Evolutionary conservation across 37 sponge, comb jelly and placozoan species (phyloP).

Genomic region (Geodia barretti): DNA sequence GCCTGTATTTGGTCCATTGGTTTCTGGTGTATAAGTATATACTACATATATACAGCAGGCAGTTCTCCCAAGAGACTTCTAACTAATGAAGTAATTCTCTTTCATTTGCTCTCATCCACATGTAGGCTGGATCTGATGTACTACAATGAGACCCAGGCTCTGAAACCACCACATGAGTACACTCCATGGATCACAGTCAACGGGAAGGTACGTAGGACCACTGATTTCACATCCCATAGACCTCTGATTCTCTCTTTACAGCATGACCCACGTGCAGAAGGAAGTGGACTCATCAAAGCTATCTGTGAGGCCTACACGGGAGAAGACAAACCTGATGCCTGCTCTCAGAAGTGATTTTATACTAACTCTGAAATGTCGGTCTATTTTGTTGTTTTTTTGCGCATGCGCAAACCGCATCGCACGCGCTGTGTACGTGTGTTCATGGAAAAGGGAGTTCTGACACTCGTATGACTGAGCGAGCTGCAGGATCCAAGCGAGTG

Average conservation of each 20-base stretch:
- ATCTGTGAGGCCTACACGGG: slow-evolving; percentile 82
- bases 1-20: too few species aligned
- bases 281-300: slow-evolving; percentile 25
- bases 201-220: slow-evolving; percentile 59
- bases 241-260: slow-evolving; percentile 23
- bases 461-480: too few species aligned
- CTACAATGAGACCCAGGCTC: slow-evolving; percentile 50
- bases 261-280: slow-evolving; percentile 76
- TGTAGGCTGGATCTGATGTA: slow-evolving; percentile 64
- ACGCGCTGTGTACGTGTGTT: too few species aligned
- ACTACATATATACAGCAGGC: neutral
- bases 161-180: slow-evolving; percentile 81
- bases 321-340: slow-evolving; percentile 56
- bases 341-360: neutral
- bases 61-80: neutral
- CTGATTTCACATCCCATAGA: neutral
- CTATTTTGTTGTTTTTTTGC: too few species aligned
- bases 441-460: too few species aligned
- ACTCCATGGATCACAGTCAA: slow-evolving; percentile 89
- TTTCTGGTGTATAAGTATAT: too few species aligned
- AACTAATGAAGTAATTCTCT: neutral
- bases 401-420: too few species aligned
- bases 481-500: too few species aligned
- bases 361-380: too few species aligned
- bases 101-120: neutral